Evolutionary conservation across 2,888 invertebrate species (phyloP), one percentile per base, ranked within the genome.

Genomic region (Euproctis similis): DNA sequence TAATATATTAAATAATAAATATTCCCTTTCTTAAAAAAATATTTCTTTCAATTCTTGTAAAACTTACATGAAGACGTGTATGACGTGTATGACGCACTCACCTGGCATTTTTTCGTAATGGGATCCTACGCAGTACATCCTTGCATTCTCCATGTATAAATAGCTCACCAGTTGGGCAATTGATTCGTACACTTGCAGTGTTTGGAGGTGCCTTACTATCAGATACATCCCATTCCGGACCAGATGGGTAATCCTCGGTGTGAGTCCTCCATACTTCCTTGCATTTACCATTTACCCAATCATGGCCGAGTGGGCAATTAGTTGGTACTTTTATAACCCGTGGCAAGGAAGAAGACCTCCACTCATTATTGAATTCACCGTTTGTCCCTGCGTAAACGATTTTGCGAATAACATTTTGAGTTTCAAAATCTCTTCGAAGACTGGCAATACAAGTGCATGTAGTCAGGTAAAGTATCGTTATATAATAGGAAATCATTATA

Each of bases 271-370:
- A 32, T 8, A 25, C 4, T n/a, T 26, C 24, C 6, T 19, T 8
- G 18, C 14, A 29, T 14, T 9, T 4, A n/a, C 29, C 29, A 10
- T 29, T 18, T 8, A 29, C 13, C 10, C 9, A 52, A 28, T 44
- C 29, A 30, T 61, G 53, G 3, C 53, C 55, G 6, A 28, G 6
- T 0, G 39, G 46, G 26, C 63, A 63, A 31, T 59, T 63, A 2
- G 39, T 13, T 8, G 60, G 60, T 12, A 51, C 59, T 1, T 55
- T 53, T 14, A 48, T 27, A 7, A 49, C 30, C 16, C 49, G 35
- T n/a, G 31, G 27, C 6, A 24, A 8, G n/a, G 13, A 26, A 8
- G 13, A 23, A 11, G 25, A 21, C 12, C 23, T 35, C 51, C 53
- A 52, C 1, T 48, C 12, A 4, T 51, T 42, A 8, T 45, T 31